phyloP scores from a whole-genome alignment of 2,888 invertebrate genomes.

The Eledona agricola region DNA sequence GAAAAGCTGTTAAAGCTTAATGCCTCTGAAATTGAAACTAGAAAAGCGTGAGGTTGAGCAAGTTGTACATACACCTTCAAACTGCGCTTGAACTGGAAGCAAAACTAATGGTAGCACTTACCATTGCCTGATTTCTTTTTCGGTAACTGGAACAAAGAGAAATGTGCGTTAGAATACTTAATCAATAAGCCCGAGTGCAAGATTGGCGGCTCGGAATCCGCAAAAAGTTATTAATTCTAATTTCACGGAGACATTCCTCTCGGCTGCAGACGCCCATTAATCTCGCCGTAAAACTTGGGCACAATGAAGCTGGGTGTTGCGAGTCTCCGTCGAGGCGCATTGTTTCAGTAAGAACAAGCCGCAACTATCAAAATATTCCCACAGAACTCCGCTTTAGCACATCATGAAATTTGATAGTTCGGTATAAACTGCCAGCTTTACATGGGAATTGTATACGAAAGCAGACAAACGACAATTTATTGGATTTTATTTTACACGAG shows the following conservation, averaged over 20 bases:
- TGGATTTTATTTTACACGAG: too few species aligned
- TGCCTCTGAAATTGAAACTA: too few species aligned
- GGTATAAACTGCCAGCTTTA: not conserved
- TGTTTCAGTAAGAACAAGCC: not conserved
- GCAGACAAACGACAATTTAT: too few species aligned
- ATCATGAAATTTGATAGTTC: slow-evolving; percentile 2
- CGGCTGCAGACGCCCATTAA: not conserved
- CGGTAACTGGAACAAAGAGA: slow-evolving; percentile 86
- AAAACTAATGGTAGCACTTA: slow-evolving; percentile 65
- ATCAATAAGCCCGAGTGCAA: too few species aligned
- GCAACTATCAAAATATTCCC: not conserved
- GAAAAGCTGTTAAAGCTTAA: too few species aligned
- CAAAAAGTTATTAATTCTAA: slow-evolving; percentile 7
- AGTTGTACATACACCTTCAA: not conserved
- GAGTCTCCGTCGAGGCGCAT: not conserved
- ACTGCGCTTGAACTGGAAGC: not conserved
- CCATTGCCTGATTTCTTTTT: slow-evolving; percentile 89
- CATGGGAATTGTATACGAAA: too few species aligned
- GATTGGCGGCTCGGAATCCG: too few species aligned
- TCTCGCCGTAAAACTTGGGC: slow-evolving; percentile 5
- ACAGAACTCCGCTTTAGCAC: not conserved
- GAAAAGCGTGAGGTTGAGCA: too few species aligned
- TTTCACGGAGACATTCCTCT: slow-evolving; percentile 1
- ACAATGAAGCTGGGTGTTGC: not conserved
- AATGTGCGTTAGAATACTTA: slow-evolving; percentile 70